phyloP scores from a whole-genome alignment of 2,888 invertebrate genomes.

The Lasioglossum pauxillum region DNA sequence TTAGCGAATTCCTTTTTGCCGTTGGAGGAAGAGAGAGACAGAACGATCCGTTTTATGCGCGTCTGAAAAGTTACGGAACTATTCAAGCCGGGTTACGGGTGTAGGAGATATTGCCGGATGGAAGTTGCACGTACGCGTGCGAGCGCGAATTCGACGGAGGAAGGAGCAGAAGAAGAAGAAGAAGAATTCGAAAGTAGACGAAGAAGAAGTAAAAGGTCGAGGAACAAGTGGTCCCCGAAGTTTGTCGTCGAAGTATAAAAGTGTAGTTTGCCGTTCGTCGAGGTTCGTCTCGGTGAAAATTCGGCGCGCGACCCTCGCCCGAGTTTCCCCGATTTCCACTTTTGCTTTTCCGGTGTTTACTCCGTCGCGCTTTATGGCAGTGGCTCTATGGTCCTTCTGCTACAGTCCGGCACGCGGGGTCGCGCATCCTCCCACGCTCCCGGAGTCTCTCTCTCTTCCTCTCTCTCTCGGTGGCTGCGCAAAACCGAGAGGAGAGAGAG shows the following conservation, averaged over 20 bases:
- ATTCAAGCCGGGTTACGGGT: conserved; percentile 41
- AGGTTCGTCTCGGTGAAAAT: not conserved
- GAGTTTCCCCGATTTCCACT: conserved; percentile 23
- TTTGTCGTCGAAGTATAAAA: conserved; percentile 35
- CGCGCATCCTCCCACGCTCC: conserved; percentile 50
- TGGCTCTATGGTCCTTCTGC: conserved; percentile 14
- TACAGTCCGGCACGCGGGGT: not conserved
- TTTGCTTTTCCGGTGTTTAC: conserved; percentile 60
- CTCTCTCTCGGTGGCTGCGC: conserved; percentile 12
- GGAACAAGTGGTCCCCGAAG: conserved; percentile 17
- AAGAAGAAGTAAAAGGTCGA: not conserved
- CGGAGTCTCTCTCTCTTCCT: not conserved
- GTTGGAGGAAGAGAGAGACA: conserved; percentile 11
- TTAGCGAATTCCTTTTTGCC: conserved; percentile 55
- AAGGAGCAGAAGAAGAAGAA: not conserved
- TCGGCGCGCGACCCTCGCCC: not conserved
- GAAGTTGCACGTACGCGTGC: conserved; percentile 18
- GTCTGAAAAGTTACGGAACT: conserved; percentile 60
- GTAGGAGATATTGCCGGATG: conserved; percentile 32
- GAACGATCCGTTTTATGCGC: conserved; percentile 53
- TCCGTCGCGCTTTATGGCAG: conserved; percentile 13
- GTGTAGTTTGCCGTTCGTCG: conserved; percentile 26
- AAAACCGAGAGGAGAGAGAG: conserved; percentile 21
- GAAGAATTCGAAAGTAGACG: not conserved
- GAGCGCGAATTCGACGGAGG: not conserved